phyloP scores from a whole-genome alignment of 2,113 vertebrate species.

The Poecile atricapillus region DNA sequence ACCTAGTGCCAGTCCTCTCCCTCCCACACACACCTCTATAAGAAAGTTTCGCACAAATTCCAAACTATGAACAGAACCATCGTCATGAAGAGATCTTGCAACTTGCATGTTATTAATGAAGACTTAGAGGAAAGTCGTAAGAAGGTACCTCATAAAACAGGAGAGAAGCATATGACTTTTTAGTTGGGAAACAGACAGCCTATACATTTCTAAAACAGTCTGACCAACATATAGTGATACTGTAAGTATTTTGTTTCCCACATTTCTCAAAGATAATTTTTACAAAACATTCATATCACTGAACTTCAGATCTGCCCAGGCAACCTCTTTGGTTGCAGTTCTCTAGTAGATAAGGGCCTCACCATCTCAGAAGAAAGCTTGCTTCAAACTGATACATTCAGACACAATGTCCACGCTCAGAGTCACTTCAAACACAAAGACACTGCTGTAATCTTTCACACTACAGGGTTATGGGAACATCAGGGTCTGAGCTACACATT shows the following conservation, averaged over 20 bases:
- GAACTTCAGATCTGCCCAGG: background rate
- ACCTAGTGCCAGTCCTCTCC: background rate
- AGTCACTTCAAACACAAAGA: background rate
- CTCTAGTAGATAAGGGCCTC: accelerated
- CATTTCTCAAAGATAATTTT: background rate
- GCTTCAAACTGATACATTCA: background rate
- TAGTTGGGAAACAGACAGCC: background rate
- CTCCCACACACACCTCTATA: background rate
- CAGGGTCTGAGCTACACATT: background rate
- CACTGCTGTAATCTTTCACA: background rate
- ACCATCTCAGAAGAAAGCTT: background rate
- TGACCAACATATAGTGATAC: background rate
- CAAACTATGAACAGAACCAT: background rate
- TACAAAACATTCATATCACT: background rate
- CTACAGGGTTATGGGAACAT: background rate
- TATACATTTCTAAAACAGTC: background rate
- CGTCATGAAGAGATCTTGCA: background rate
- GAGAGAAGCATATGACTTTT: background rate
- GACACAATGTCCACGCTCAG: accelerated
- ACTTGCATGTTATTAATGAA: background rate
- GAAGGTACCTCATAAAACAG: background rate
- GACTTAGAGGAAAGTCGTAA: background rate
- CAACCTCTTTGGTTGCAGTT: background rate
- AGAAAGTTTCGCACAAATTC: background rate
- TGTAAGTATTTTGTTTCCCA: background rate